Conservation (phyloP, 2,888 invertebrate genomes). For the Athetis lepigone region DNA sequence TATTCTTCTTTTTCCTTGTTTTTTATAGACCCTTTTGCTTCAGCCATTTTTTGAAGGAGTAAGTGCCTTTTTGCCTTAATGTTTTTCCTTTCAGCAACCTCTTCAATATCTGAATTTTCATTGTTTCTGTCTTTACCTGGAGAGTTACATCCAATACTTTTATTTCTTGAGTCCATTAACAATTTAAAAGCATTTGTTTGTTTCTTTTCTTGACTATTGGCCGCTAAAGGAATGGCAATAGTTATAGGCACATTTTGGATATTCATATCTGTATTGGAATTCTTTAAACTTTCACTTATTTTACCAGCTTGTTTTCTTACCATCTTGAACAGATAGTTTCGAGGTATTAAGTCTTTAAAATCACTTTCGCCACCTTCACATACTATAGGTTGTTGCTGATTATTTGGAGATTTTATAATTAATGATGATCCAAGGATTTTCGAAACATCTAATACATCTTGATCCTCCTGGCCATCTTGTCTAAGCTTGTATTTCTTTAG, state of each 20-base stretch:
- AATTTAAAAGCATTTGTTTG: slow-evolving; percentile 91
- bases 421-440: slow-evolving; percentile 75
- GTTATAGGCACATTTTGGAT: slow-evolving; percentile 45
- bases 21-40: slow-evolving; percentile 91
- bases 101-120: slow-evolving; percentile 71
- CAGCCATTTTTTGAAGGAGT: slow-evolving; percentile 91
- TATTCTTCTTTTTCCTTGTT: slow-evolving; percentile 91
- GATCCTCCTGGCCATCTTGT: slow-evolving; percentile 84
- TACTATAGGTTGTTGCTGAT: slow-evolving; percentile 47
- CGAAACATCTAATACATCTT: slow-evolving; percentile 84
- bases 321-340: slow-evolving; percentile 84
- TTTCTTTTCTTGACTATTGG: slow-evolving; percentile 73
- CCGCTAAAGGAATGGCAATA: slow-evolving; percentile 40
- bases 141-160: slow-evolving; percentile 91
- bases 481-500: slow-evolving; percentile 84
- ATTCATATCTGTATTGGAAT: slow-evolving; percentile 27
- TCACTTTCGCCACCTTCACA: slow-evolving; percentile 48
- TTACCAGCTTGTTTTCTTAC: slow-evolving; percentile 71
- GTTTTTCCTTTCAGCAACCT: slow-evolving; percentile 73
- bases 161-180: slow-evolving; percentile 92
- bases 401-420: slow-evolving; percentile 78
- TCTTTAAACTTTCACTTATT: slow-evolving; percentile 48
- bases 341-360: slow-evolving; percentile 68
- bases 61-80: slow-evolving; percentile 87
- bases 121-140: slow-evolving; percentile 88